Evolutionary conservation across 2,113 vertebrate genomes (phyloP).

Genomic region (Aix galericulata): DNA sequence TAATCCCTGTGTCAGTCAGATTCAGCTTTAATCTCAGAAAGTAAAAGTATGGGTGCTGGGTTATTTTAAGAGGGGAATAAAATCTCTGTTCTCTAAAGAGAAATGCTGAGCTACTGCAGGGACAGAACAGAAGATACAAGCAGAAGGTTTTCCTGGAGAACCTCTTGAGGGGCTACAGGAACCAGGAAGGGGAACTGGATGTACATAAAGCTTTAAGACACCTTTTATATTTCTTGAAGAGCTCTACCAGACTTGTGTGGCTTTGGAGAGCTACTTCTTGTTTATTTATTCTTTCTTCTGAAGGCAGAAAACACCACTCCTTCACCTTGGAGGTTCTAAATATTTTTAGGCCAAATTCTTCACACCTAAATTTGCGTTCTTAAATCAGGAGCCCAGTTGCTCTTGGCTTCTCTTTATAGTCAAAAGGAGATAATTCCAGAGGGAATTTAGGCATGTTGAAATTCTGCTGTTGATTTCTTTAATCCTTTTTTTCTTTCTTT

Average conservation of each 20-base stretch:
- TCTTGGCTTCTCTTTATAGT: background rate
- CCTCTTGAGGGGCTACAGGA: background rate
- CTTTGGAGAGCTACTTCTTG: background rate
- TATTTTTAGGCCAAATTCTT: background rate
- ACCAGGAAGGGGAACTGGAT: background rate
- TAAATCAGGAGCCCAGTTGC: background rate
- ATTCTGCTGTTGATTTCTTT: background rate
- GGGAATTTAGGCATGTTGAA: background rate
- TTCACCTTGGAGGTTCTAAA: background rate
- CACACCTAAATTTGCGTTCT: background rate
- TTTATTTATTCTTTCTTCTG: background rate
- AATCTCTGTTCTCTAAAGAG: background rate
- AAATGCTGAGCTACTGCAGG: background rate
- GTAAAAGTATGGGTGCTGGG: background rate
- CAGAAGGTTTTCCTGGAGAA: background rate
- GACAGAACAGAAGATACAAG: background rate
- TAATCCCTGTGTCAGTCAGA: slow-evolving; percentile 13
- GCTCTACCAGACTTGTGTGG: background rate
- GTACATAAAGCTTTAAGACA: background rate
- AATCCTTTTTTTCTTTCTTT: background rate
- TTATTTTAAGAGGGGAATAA: background rate
- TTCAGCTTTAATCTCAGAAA: slow-evolving; percentile 27
- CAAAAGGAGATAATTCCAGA: background rate
- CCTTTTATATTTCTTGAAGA: background rate
- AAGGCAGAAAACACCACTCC: background rate